phyloP scores from a whole-genome alignment of 2,888 invertebrate genomes.

The Scaeva pyrastri region DNA sequence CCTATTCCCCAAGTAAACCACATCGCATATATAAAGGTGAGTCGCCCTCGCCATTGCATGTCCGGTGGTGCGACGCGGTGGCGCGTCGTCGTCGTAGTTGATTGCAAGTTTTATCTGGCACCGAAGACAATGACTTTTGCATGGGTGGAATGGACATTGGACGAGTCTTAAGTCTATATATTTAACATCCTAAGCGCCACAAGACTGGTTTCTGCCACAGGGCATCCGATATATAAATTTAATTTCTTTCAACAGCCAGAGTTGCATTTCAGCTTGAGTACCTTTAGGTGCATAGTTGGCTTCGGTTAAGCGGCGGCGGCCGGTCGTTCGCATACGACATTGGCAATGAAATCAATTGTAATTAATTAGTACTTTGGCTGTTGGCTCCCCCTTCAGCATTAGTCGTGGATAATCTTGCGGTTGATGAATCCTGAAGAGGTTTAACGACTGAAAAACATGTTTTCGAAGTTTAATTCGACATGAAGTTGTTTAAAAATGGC shows the following conservation, averaged over 20 bases:
- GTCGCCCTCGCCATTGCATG: not conserved
- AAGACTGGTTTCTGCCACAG: constrained; percentile 24
- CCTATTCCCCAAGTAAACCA: not conserved
- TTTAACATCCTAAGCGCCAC: constrained; percentile 20
- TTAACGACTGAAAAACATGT: constrained; percentile 13
- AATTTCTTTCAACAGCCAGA: not conserved
- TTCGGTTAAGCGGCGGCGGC: constrained; percentile 3
- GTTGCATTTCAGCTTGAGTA: not conserved
- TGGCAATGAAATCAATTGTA: constrained; percentile 61
- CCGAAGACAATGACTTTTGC: constrained; percentile 24
- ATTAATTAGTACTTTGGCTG: constrained; percentile 65
- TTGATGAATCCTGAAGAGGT: constrained; percentile 16
- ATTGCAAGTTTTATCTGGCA: constrained; percentile 19
- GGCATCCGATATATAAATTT: not conserved
- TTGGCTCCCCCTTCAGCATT: constrained; percentile 34
- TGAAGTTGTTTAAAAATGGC: constrained; percentile 3
- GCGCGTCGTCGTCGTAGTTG: not conserved
- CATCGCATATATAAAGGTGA: constrained; percentile 20
- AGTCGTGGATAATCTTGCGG: constrained; percentile 14
- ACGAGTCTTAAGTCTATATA: not conserved
- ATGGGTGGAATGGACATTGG: constrained; percentile 20
- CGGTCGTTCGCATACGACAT: constrained; percentile 37
- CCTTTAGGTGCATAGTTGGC: not conserved
- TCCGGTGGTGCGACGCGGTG: too few relatives aligned
- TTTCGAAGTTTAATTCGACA: not conserved